phyloP scores from a whole-genome alignment of 2,113 vertebrate species.

The Mus pahari region DNA sequence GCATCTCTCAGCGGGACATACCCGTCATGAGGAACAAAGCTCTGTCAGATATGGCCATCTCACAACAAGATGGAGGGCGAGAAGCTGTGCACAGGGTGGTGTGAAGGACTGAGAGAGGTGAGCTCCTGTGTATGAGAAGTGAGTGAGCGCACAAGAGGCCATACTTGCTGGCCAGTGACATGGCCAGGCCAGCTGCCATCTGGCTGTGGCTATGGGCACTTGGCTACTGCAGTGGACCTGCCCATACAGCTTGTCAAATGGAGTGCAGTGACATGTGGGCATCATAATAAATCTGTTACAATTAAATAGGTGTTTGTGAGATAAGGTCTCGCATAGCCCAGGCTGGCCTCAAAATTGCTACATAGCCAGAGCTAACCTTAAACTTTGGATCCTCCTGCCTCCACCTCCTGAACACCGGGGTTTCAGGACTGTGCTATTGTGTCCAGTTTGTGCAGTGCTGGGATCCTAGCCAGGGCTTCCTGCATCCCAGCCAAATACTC shows the following conservation, averaged over 20 bases:
- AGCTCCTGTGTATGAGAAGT: background rate
- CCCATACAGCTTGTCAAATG: background rate
- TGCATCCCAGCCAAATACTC: background rate
- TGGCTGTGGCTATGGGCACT: no score
- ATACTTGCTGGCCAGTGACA: background rate
- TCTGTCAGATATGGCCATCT: background rate
- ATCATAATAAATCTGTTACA: no score
- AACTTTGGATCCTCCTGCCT: background rate
- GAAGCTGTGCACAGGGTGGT: background rate
- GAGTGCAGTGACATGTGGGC: background rate
- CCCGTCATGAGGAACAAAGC: no score
- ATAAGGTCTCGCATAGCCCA: background rate
- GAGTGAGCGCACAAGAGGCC: background rate
- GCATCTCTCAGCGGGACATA: background rate
- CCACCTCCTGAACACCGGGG: background rate
- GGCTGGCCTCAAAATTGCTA: background rate
- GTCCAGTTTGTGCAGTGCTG: background rate
- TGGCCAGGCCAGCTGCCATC: background rate
- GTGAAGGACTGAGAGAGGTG: background rate
- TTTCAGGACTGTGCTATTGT: background rate
- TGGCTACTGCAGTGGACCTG: background rate
- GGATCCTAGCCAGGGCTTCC: background rate
- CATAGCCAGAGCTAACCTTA: background rate
- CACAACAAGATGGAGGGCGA: background rate
- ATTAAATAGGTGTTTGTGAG: background rate